Conservation (phyloP, 2,888 invertebrate species). For the Laspeyria flexula region DNA sequence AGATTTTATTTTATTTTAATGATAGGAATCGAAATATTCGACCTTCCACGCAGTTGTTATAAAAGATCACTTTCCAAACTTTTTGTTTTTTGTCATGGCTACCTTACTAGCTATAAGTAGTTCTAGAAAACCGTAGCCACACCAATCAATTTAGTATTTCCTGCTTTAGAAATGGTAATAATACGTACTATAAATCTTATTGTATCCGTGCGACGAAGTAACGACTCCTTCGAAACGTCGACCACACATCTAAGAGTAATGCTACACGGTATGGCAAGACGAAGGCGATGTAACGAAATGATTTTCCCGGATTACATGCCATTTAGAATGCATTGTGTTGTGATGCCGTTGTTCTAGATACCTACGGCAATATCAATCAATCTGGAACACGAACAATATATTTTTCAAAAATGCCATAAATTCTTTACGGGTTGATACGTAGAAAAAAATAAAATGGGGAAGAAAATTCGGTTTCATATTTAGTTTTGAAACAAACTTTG, state of each 20-base stretch:
- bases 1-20: constrained; percentile 41
- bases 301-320: background rate
- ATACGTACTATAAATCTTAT: constrained; percentile 23
- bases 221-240: constrained; percentile 5
- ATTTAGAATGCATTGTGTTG: too few species aligned
- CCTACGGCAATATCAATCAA: too few species aligned
- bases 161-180: constrained; percentile 21
- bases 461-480: too few species aligned
- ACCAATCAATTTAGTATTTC: constrained; percentile 18
- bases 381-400: too few species aligned
- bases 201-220: constrained; percentile 15
- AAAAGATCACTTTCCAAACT: constrained; percentile 37
- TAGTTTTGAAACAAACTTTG: too few species aligned
- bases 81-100: constrained; percentile 18
- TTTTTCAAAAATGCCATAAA: too few species aligned
- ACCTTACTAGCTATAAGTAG: constrained; percentile 13
- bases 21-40: constrained; percentile 44
- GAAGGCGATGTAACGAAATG: background rate
- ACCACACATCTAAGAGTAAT: constrained; percentile 10
- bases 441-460: too few species aligned
- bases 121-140: constrained; percentile 14
- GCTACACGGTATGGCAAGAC: background rate
- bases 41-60: constrained; percentile 49
- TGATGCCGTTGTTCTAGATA: too few species aligned
- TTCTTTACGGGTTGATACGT: too few species aligned